Percentiles rank a stretch among this genome's conserved stretches.
These are phyloP conservation scores for Sinocyclocheilus grahami DNA, from an alignment of 2,113 vertebrate genomes.

Conservation along the genomic window DNA sequence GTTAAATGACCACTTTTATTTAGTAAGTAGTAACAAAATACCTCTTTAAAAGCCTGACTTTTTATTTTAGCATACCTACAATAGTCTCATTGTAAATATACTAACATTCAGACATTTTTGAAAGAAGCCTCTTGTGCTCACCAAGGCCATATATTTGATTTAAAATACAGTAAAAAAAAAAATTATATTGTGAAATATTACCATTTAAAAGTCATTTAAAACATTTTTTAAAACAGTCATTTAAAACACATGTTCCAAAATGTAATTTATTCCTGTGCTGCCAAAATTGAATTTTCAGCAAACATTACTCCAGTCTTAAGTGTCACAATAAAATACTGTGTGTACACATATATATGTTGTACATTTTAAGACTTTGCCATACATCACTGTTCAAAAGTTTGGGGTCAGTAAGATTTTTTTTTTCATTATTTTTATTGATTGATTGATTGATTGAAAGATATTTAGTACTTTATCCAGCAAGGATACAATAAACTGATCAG, in stretches of 20 bases:
- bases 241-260: not conserved
- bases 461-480: too few relatives aligned
- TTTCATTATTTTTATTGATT: too few relatives aligned
- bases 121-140: not conserved
- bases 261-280: not conserved
- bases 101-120: not conserved
- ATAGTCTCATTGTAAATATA: not conserved
- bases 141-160: not conserved
- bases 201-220: not conserved
- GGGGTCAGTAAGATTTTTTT: too few relatives aligned
- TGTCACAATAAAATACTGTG: not conserved
- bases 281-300: not conserved
- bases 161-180: not conserved
- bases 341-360: too few relatives aligned
- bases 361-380: too few relatives aligned
- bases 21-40: not conserved
- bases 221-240: too few relatives aligned
- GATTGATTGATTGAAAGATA: too few relatives aligned
- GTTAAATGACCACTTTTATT: not conserved
- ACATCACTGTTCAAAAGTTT: too few relatives aligned
- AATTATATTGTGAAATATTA: not conserved
- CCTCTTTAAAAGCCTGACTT: not conserved
- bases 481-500: too few relatives aligned
- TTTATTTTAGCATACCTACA: not conserved
- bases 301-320: not conserved